Evolutionary conservation across 1,140 invertebrate species (phyloP).

Genomic region (Penaeus japonicus): DNA sequence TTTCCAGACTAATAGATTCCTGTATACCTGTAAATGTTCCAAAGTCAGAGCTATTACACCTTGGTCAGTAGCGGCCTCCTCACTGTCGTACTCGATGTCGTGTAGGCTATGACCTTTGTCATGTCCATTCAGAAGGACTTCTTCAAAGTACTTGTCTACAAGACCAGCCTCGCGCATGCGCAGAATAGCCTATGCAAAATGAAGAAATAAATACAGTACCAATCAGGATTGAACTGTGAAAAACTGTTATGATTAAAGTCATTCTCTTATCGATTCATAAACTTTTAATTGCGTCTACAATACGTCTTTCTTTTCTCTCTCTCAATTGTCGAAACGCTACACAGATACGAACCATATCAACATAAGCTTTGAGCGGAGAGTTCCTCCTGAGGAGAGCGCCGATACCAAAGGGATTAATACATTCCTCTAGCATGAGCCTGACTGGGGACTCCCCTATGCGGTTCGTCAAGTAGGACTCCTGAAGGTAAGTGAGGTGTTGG

Average conservation of each 20-base stretch:
- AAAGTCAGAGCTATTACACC: too few species aligned
- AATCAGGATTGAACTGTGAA: neutral
- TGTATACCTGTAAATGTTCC: too few species aligned
- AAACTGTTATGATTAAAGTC: neutral
- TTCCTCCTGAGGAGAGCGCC: slow-evolving; percentile 29
- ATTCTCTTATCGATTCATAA: too few species aligned
- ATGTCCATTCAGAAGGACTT: neutral
- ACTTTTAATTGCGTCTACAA: too few species aligned
- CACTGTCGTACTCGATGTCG: too few species aligned
- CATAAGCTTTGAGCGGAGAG: slow-evolving; percentile 6
- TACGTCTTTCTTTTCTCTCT: neutral
- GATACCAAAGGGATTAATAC: slow-evolving; percentile 40
- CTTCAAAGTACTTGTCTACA: slow-evolving; percentile 9
- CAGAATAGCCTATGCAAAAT: slow-evolving; percentile 23
- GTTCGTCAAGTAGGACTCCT: slow-evolving; percentile 21
- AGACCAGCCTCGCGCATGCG: slow-evolving; percentile 35
- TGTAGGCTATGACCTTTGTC: neutral
- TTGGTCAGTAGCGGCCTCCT: too few species aligned
- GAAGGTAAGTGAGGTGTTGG: slow-evolving; percentile 32
- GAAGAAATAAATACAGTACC: neutral
- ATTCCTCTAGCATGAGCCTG: slow-evolving; percentile 41
- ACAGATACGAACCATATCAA: slow-evolving; percentile 8
- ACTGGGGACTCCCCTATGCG: neutral
- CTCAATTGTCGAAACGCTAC: neutral
- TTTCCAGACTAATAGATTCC: too few species aligned